These are phyloP conservation scores for Halcyon malimbica DNA, from an alignment of 2,113 vertebrate species.

Conservation along the genomic window DNA sequence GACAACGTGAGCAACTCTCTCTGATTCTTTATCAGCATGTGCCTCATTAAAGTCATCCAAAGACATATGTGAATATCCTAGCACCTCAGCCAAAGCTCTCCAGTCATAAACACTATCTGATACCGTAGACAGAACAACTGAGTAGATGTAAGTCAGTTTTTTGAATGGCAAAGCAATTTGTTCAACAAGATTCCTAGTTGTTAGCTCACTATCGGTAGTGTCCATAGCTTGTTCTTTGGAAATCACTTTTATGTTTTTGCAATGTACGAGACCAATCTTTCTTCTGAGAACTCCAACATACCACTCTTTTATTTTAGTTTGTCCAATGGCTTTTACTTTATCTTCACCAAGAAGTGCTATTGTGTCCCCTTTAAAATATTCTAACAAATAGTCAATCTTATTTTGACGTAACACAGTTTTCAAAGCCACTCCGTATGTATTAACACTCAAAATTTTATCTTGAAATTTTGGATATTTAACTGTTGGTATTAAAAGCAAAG, in stretches of 20 bases:
- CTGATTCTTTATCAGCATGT: slow-evolving; percentile 81
- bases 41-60: slow-evolving; percentile 77
- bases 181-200: slow-evolving; percentile 84
- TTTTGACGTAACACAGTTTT: slow-evolving; percentile 91
- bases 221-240: slow-evolving; percentile 88
- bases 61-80: slow-evolving; percentile 84
- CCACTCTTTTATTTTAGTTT: slow-evolving; percentile 95
- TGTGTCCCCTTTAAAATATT: slow-evolving; percentile 97
- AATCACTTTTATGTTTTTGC: slow-evolving; percentile 93
- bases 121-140: slow-evolving; percentile 87
- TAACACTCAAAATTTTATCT: slow-evolving; percentile 79
- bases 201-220: slow-evolving; percentile 77
- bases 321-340: slow-evolving; percentile 89
- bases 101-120: slow-evolving; percentile 87
- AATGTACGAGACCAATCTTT: slow-evolving; percentile 90
- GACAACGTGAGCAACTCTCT: slow-evolving; percentile 88
- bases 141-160: slow-evolving; percentile 95
- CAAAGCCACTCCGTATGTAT: slow-evolving; percentile 85
- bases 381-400: slow-evolving; percentile 90
- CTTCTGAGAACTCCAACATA: slow-evolving; percentile 90
- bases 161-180: slow-evolving; percentile 90
- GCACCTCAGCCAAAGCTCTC: slow-evolving; percentile 85
- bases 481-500: slow-evolving; percentile 75
- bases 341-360: slow-evolving; percentile 89
- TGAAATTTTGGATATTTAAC: slow-evolving; percentile 83